phyloP scores from a whole-genome alignment of 2,797 vertebrate genomes.

The Hylomyscus alleni region DNA sequence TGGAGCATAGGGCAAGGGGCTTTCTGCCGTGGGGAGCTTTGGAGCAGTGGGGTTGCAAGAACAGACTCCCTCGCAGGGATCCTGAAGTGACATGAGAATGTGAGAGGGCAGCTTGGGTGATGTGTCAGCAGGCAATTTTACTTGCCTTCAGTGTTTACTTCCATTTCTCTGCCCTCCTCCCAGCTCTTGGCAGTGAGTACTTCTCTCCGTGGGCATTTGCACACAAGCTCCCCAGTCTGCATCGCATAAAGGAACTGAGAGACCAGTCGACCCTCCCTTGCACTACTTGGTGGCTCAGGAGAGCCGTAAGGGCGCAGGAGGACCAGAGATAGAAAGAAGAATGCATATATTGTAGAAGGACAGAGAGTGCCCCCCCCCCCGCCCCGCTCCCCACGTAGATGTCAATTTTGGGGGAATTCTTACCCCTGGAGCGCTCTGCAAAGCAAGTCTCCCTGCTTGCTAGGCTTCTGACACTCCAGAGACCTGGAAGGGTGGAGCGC shows the following conservation, averaged over 20 bases:
- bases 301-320: background rate
- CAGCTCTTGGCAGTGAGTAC: background rate
- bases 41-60: background rate
- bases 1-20: background rate
- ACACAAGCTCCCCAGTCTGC: background rate
- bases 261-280: background rate
- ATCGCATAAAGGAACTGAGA: background rate
- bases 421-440: background rate
- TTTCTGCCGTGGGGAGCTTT: background rate
- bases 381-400: background rate
- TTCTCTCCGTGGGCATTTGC: background rate
- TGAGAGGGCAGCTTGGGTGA: conserved; percentile 37
- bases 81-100: conserved; percentile 25
- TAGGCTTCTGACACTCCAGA: background rate
- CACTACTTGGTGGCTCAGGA: background rate
- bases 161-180: background rate
- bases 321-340: background rate
- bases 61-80: background rate
- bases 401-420: background rate
- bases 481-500: background rate
- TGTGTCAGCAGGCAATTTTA: background rate
- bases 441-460: background rate
- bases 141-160: background rate
- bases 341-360: background rate
- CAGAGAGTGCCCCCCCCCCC: background rate